These are phyloP conservation scores for Neria commutata DNA, from an alignment of 2,888 invertebrate genomes.

Conservation along the genomic window DNA sequence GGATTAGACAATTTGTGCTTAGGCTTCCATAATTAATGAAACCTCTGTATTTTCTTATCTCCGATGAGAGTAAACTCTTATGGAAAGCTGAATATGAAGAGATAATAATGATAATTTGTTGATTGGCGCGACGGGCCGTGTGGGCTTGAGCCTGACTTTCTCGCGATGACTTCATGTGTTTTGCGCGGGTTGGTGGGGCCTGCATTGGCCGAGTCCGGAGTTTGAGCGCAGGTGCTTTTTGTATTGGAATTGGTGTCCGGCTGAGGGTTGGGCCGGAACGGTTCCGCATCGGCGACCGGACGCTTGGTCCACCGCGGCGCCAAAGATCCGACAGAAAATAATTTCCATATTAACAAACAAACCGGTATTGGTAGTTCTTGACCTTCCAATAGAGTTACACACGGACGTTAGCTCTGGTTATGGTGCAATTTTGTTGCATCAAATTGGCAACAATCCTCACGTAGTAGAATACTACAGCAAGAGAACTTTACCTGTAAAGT, in stretches of 20 bases:
- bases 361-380: slow-evolving; percentile 19
- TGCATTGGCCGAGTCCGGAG: no score
- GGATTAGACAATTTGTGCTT: background rate
- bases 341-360: background rate
- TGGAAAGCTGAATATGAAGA: slow-evolving; percentile 9
- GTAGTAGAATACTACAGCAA: slow-evolving; percentile 27
- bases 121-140: no score
- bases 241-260: no score
- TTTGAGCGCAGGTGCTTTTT: no score
- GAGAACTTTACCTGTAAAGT: slow-evolving; percentile 19
- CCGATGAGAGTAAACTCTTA: slow-evolving; percentile 1
- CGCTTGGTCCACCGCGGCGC: no score
- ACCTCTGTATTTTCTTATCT: slow-evolving; percentile 6
- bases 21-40: background rate
- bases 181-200: no score
- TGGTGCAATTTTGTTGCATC: background rate
- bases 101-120: no score
- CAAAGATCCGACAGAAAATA: background rate
- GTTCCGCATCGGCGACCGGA: no score
- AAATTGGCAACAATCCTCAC: background rate
- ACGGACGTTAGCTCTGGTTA: slow-evolving; percentile 20
- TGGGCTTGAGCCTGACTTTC: no score
- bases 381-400: slow-evolving; percentile 23
- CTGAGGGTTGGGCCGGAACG: no score
- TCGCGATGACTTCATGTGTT: no score